phyloP scores from a whole-genome alignment of 2,888 invertebrate species.

The Lottia gigantea region DNA sequence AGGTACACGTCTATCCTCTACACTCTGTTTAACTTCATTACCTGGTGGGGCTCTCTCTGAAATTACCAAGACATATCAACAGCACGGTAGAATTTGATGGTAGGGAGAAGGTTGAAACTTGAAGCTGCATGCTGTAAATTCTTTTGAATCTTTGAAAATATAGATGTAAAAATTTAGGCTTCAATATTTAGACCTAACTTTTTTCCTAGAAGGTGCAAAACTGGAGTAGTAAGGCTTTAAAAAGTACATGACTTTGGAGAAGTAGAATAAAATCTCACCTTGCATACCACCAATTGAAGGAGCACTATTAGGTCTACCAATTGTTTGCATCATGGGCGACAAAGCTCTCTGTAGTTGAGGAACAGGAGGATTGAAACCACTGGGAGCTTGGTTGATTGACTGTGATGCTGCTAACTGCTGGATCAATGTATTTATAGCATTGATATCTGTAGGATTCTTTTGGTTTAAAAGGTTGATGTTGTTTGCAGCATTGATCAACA shows the following conservation, averaged over 20 bases:
- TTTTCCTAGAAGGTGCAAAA: too few species aligned
- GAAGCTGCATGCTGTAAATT: slow-evolving; percentile 36
- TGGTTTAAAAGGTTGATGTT: slow-evolving; percentile 7
- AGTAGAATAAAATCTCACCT: slow-evolving; percentile 41
- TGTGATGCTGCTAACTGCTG: slow-evolving; percentile 42
- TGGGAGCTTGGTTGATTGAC: slow-evolving; percentile 12
- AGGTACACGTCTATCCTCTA: slow-evolving; percentile 59
- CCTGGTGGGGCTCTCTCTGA: slow-evolving; percentile 28
- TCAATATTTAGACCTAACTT: too few species aligned
- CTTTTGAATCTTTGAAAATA: slow-evolving; percentile 42
- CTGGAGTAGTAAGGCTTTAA: too few species aligned
- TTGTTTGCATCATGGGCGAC: slow-evolving; percentile 47
- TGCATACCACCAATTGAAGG: slow-evolving; percentile 59
- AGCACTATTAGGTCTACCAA: slow-evolving; percentile 60
- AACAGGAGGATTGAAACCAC: slow-evolving; percentile 28
- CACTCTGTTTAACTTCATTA: slow-evolving; percentile 32
- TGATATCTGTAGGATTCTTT: slow-evolving; percentile 25
- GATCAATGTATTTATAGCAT: slow-evolving; percentile 25
- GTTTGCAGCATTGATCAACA: neutral
- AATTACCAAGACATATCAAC: slow-evolving; percentile 16
- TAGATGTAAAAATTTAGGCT: neutral
- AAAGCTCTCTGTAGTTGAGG: slow-evolving; percentile 40
- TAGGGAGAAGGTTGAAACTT: slow-evolving; percentile 45
- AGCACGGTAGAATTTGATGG: slow-evolving; percentile 40
- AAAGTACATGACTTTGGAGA: too few species aligned